A percentile compares a stretch with the other conserved stretches of the same genome.
phyloP scores from a whole-genome alignment of 1,140 invertebrate species.

The Ceratosolen solmsi region DNA sequence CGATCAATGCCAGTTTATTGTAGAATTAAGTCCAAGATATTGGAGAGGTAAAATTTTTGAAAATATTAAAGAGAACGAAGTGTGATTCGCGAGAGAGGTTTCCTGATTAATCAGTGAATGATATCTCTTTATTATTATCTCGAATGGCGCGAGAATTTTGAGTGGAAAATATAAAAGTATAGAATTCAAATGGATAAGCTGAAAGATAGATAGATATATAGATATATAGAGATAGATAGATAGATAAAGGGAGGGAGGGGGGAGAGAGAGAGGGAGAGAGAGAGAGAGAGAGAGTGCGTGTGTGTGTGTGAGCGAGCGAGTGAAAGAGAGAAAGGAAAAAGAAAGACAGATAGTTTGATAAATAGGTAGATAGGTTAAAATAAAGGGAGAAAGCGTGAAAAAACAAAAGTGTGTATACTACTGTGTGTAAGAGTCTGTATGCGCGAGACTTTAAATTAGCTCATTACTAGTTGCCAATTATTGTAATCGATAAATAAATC shows the following conservation, averaged over 20 bases:
- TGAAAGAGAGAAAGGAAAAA: not conserved
- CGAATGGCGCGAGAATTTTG: no score
- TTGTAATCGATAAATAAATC: slow-evolving; percentile 49
- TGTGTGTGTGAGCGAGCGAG: not conserved
- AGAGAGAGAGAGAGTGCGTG: slow-evolving; percentile 16
- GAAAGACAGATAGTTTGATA: not conserved
- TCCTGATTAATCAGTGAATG: slow-evolving; percentile 23
- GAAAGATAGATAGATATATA: slow-evolving; percentile 13
- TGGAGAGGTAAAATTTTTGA: slow-evolving; percentile 12
- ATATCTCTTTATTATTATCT: no score
- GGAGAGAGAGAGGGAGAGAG: not conserved
- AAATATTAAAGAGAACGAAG: not conserved
- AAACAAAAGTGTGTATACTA: slow-evolving; percentile 6
- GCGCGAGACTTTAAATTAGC: slow-evolving; percentile 46
- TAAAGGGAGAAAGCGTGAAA: not conserved
- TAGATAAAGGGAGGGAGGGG: not conserved
- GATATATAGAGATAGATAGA: slow-evolving; percentile 3
- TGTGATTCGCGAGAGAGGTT: slow-evolving; percentile 31
- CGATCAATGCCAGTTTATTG: slow-evolving; percentile 57
- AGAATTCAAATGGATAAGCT: slow-evolving; percentile 2
- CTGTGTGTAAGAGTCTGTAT: slow-evolving; percentile 32
- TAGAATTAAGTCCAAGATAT: slow-evolving; percentile 42
- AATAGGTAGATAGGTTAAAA: not conserved
- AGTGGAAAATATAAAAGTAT: no score
- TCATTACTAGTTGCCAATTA: slow-evolving; percentile 53